Conservation (phyloP, 2,113 vertebrate genomes). For the Esox niger region DNA sequence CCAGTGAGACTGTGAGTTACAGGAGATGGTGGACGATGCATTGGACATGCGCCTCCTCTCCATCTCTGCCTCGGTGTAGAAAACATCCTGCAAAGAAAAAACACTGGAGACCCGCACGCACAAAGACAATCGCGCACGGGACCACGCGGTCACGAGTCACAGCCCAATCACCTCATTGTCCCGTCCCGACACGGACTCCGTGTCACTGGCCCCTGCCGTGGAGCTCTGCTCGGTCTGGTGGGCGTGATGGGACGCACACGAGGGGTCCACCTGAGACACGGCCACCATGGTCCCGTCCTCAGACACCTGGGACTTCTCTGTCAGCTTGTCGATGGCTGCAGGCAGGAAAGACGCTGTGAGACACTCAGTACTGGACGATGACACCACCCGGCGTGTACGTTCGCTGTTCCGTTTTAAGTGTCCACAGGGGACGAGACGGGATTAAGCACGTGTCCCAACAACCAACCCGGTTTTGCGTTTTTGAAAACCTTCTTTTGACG, state of each 20-base stretch:
- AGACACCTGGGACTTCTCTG: conserved; percentile 95
- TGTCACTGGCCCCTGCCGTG: conserved; percentile 63
- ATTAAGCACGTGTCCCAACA: too few relatives aligned
- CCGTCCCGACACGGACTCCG: conserved; percentile 72
- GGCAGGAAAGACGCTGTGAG: too few relatives aligned
- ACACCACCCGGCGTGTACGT: too few relatives aligned
- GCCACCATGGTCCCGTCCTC: conserved; percentile 94
- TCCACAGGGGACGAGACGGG: too few relatives aligned
- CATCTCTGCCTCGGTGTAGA: conserved; percentile 77
- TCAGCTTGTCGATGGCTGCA: conserved; percentile 93
- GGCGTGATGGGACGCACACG: conserved; percentile 49
- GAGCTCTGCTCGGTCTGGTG: conserved; percentile 61
- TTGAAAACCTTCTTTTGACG: too few relatives aligned
- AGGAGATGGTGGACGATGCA: conserved; percentile 60
- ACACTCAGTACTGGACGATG: too few relatives aligned
- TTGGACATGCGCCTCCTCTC: conserved; percentile 83
- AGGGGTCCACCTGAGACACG: conserved; percentile 71
- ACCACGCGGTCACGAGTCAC: neutral
- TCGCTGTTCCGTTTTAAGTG: too few relatives aligned
- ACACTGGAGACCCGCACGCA: neutral
- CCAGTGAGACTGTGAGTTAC: conserved; percentile 73
- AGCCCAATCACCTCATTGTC: conserved; percentile 73
- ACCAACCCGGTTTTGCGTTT: too few relatives aligned
- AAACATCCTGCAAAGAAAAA: conserved; percentile 75
- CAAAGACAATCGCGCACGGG: neutral